These are phyloP conservation scores for Cuniculus paca DNA, from an alignment of 2,797 vertebrate genomes.

Conservation along the genomic window DNA sequence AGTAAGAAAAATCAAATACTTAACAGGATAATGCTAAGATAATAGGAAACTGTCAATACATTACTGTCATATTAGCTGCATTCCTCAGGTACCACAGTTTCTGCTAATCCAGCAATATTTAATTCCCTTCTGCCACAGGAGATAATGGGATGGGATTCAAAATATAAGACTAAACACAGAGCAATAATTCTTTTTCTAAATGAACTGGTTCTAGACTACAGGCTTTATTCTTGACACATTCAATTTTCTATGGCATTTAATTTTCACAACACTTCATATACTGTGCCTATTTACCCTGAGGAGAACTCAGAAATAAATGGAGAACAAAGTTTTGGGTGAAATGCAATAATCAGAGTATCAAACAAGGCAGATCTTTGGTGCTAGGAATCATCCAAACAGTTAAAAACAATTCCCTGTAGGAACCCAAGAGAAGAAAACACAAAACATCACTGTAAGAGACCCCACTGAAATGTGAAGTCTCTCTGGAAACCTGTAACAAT, in stretches of 20 bases:
- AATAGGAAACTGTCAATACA: not conserved
- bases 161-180: not conserved
- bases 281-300: not conserved
- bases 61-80: not conserved
- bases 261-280: constrained; percentile 42
- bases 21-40: not conserved
- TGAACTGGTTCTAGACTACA: constrained; percentile 4
- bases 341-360: not conserved
- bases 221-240: not conserved
- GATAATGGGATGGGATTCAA: not conserved
- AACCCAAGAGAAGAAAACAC: not conserved
- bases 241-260: constrained; percentile 46
- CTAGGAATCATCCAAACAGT: not conserved
- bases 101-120: not conserved
- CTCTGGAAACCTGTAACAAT: not conserved
- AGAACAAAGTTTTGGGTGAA: not conserved
- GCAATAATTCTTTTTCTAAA: constrained; percentile 15
- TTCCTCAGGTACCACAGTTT: not conserved
- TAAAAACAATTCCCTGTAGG: not conserved
- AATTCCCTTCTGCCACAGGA: not conserved
- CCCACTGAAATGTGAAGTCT: not conserved
- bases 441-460: not conserved
- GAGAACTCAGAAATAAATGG: constrained; percentile 23
- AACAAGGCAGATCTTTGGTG: not conserved
- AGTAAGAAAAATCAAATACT: not conserved